These are phyloP conservation scores for Caerostris extrusa DNA, from an alignment of 1,140 invertebrate species.

Conservation along the genomic window DNA sequence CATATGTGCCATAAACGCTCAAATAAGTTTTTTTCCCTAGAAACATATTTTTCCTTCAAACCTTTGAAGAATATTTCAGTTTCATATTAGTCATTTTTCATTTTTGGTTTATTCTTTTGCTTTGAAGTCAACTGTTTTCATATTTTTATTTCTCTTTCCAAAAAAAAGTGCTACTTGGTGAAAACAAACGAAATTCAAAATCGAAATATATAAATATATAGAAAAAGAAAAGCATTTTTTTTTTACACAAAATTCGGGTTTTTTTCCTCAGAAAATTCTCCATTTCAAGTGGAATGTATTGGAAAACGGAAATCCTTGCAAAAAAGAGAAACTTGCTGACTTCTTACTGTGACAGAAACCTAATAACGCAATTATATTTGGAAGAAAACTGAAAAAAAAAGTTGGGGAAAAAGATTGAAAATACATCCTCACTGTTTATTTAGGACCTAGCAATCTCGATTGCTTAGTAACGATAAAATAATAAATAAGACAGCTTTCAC, in stretches of 20 bases:
- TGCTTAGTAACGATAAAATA: neutral
- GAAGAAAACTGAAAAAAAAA: neutral
- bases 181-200: neutral
- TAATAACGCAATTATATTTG: conserved; percentile 29
- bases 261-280: neutral
- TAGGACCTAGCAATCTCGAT: neutral
- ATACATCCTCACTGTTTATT: neutral
- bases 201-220: neutral
- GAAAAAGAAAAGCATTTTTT: neutral
- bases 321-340: conserved; percentile 1
- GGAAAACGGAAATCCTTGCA: neutral
- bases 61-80: no score
- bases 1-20: no score
- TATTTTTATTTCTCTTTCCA: no score
- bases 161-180: neutral
- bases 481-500: neutral
- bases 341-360: neutral
- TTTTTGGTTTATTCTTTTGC: no score
- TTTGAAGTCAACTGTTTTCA: no score
- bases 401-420: neutral
- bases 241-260: neutral
- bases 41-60: neutral
- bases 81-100: no score
- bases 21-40: no score
- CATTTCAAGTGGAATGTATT: neutral